Evolutionary conservation across 2,888 invertebrate genomes (phyloP).

Genomic region (Yponomeuta cagnagella): DNA sequence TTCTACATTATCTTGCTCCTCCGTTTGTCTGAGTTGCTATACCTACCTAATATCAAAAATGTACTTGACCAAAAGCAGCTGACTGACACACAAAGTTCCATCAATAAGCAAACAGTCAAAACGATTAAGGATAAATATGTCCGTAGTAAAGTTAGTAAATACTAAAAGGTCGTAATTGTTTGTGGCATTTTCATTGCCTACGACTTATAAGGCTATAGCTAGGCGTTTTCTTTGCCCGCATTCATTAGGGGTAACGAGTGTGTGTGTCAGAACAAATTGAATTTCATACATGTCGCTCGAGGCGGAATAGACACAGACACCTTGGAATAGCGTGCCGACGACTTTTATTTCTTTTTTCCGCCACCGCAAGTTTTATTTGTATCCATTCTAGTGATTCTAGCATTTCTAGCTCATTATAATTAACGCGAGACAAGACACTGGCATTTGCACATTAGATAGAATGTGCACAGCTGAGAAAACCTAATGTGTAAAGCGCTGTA

Average conservation of each 20-base stretch:
- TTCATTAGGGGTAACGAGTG: slow-evolving; percentile 1
- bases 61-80: too few species aligned
- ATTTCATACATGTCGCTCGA: neutral
- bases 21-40: too few species aligned
- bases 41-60: too few species aligned
- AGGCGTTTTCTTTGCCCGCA: neutral
- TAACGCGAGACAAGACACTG: slow-evolving; percentile 23
- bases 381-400: slow-evolving; percentile 16
- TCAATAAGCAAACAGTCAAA: neutral
- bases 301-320: slow-evolving; percentile 28
- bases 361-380: slow-evolving; percentile 25
- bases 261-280: slow-evolving; percentile 6
- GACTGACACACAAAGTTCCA: too few species aligned
- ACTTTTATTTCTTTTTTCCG: slow-evolving; percentile 27
- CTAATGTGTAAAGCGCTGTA: too few species aligned
- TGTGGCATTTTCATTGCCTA: neutral
- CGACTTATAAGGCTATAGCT: neutral
- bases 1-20: too few species aligned
- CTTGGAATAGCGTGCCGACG: slow-evolving; percentile 32
- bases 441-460: slow-evolving; percentile 20
- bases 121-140: neutral
- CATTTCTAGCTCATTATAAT: slow-evolving; percentile 33
- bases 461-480: neutral
- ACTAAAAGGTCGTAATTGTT: neutral
- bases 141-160: neutral